These are phyloP conservation scores for Atractosteus spatula DNA, from an alignment of 2,113 vertebrate genomes.

Conservation along the genomic window DNA sequence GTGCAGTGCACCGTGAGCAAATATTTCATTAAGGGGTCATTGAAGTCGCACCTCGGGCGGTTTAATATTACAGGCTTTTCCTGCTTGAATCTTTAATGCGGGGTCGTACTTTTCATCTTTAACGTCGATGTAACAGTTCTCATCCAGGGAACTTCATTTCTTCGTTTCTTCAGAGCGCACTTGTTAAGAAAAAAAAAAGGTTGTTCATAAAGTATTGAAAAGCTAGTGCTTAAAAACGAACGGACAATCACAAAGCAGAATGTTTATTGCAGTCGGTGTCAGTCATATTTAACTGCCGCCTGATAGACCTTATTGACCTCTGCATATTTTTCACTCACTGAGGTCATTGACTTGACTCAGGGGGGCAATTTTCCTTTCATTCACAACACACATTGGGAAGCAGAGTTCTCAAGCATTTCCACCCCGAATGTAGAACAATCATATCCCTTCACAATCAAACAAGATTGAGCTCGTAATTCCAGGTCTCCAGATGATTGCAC, in stretches of 20 bases:
- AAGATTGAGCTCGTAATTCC: slow-evolving; percentile 68
- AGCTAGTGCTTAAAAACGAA: no score
- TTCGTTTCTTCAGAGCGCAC: no score
- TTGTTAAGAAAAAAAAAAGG: no score
- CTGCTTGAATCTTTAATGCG: no score
- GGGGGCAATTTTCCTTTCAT: slow-evolving; percentile 85
- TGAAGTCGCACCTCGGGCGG: no score
- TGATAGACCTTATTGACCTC: slow-evolving; percentile 83
- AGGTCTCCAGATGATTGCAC: slow-evolving; percentile 64
- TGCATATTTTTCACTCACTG: slow-evolving; percentile 87
- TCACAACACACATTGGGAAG: slow-evolving; percentile 93
- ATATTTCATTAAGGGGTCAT: no score
- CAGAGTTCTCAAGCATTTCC: slow-evolving; percentile 89
- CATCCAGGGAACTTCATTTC: no score
- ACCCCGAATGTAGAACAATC: slow-evolving; percentile 88
- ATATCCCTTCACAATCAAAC: slow-evolving; percentile 79
- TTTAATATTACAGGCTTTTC: no score
- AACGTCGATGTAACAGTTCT: no score
- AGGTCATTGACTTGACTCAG: slow-evolving; percentile 81
- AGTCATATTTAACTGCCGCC: slow-evolving; percentile 68
- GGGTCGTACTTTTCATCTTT: no score
- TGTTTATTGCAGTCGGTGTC: slow-evolving; percentile 71
- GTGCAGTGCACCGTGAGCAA: no score
- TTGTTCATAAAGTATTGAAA: no score
- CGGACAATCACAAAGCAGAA: slow-evolving; percentile 30